These are phyloP conservation scores for Heliconius ismenius DNA, from an alignment of 2,888 invertebrate genomes.

Conservation along the genomic window DNA sequence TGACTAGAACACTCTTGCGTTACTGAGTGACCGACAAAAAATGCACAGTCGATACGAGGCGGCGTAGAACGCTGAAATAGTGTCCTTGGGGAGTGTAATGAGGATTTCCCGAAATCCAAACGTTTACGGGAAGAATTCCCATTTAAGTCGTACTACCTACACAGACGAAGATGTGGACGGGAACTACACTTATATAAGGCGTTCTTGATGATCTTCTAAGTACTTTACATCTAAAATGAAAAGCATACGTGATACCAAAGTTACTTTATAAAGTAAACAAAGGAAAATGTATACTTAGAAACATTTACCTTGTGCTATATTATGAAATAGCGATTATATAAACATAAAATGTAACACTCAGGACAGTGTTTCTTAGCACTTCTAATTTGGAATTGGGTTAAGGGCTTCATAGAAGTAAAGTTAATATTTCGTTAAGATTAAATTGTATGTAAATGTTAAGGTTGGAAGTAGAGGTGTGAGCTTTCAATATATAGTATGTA, in stretches of 20 bases:
- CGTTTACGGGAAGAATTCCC: not conserved
- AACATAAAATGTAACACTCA: slow-evolving; percentile 4
- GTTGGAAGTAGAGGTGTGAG: not conserved
- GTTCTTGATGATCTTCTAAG: not conserved
- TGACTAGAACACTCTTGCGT: not conserved
- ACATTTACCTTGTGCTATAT: slow-evolving; percentile 21
- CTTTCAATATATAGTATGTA: not conserved
- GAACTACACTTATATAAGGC: not conserved
- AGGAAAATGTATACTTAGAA: slow-evolving; percentile 7
- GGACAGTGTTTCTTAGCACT: slow-evolving; percentile 23
- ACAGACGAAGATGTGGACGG: not conserved
- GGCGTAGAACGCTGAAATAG: not conserved
- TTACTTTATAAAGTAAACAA: slow-evolving; percentile 12
- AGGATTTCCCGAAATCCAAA: not conserved
- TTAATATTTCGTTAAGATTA: not conserved
- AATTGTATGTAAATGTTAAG: slow-evolving; percentile 10
- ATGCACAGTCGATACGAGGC: no score
- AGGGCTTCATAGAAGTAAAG: not conserved
- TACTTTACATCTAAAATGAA: slow-evolving; percentile 8
- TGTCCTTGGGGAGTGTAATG: no score
- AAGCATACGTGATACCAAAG: slow-evolving; percentile 13
- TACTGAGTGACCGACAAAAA: no score
- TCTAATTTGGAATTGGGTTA: slow-evolving; percentile 24
- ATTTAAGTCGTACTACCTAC: not conserved
- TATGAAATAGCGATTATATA: slow-evolving; percentile 20